phyloP scores from a whole-genome alignment of 2,113 vertebrate species.

The Nannobrachium achirus region DNA sequence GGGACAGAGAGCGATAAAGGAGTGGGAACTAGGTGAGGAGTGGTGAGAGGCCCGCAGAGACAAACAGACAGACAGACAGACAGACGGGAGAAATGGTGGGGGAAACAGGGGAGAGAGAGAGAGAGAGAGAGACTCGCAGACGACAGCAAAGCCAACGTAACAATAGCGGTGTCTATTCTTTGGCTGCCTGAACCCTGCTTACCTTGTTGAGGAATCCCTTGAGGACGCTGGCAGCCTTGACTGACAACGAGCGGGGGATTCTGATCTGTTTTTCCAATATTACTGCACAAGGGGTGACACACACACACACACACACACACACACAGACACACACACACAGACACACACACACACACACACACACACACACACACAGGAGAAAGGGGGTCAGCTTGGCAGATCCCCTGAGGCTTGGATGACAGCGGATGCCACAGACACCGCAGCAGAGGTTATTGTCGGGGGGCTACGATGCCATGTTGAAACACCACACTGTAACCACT shows the following conservation, averaged over 20 bases:
- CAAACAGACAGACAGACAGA: background rate
- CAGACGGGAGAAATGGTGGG: background rate
- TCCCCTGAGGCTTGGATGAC: conserved; percentile 9
- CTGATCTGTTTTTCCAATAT: conserved; percentile 99
- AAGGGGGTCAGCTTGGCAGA: conserved; percentile 14
- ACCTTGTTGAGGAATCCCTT: conserved; percentile 99
- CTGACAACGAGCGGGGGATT: conserved; percentile 96
- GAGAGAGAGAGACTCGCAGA: conserved; percentile 34
- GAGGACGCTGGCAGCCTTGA: conserved; percentile 97
- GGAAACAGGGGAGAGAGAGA: conserved; percentile 18
- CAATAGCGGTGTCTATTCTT: conserved; percentile 21
- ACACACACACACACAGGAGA: background rate
- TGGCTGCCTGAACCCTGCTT: conserved; percentile 33
- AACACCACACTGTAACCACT: background rate
- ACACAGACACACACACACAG: conserved; percentile 12
- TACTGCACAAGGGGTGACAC: conserved; percentile 79
- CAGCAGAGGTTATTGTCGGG: conserved; percentile 22
- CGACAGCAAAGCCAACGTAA: background rate
- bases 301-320: background rate
- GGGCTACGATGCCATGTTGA: background rate
- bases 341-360: too few relatives aligned
- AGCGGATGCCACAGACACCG: conserved; percentile 6
- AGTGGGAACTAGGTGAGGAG: too few relatives aligned
- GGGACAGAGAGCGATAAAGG: too few relatives aligned
- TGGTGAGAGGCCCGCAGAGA: background rate